A percentile compares a stretch with the other conserved stretches of the same genome.
These are phyloP conservation scores for Augochlora pura DNA, from an alignment of 1,140 invertebrate genomes.

Conservation along the genomic window DNA sequence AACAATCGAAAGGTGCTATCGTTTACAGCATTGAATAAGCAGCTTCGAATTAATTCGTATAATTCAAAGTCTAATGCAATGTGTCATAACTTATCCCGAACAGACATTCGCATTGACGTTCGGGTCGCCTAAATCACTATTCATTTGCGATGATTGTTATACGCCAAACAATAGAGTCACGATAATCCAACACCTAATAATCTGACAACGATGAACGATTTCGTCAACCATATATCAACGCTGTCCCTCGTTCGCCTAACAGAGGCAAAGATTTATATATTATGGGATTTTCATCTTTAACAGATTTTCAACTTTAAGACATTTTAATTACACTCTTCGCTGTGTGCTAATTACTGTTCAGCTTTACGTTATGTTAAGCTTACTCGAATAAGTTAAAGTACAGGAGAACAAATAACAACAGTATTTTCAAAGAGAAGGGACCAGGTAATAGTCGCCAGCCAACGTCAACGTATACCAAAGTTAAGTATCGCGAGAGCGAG, in stretches of 20 bases:
- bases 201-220: slow-evolving; percentile 30
- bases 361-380: too few relatives aligned
- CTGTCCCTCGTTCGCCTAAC: slow-evolving; percentile 6
- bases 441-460: too few relatives aligned
- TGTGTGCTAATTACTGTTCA: too few relatives aligned
- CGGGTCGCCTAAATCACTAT: slow-evolving; percentile 35
- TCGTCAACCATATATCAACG: slow-evolving; percentile 23
- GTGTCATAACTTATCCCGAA: slow-evolving; percentile 37
- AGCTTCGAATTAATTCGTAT: slow-evolving; percentile 19
- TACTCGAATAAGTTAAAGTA: too few relatives aligned
- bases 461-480: too few relatives aligned
- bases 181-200: slow-evolving; percentile 45
- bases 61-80: background rate
- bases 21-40: background rate
- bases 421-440: too few relatives aligned
- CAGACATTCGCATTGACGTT: slow-evolving; percentile 15
- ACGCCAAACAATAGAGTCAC: slow-evolving; percentile 36
- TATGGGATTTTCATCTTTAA: too few relatives aligned
- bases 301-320: too few relatives aligned
- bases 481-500: too few relatives aligned
- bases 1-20: background rate
- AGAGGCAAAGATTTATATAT: background rate
- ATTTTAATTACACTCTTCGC: too few relatives aligned
- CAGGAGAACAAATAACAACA: too few relatives aligned
- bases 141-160: slow-evolving; percentile 37